phyloP scores from a whole-genome alignment of 2,113 vertebrate species.

The Sinocyclocheilus maitianheensis region DNA sequence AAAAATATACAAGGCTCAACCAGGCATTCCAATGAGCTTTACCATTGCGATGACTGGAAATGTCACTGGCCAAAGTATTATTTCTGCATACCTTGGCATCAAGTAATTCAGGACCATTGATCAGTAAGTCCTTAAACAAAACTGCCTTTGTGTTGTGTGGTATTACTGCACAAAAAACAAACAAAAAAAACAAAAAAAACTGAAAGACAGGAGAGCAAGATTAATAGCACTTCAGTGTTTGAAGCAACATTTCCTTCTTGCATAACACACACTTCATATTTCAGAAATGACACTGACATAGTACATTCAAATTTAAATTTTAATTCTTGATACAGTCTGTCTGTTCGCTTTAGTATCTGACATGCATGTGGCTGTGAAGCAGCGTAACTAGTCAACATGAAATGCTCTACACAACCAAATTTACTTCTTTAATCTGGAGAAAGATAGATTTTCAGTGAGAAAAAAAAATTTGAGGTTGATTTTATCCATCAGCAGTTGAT shows the following conservation, averaged over 20 bases:
- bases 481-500: neutral
- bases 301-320: neutral
- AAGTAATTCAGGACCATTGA: neutral
- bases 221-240: neutral
- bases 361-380: neutral
- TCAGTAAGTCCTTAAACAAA: neutral
- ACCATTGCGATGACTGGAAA: neutral
- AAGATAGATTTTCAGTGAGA: neutral
- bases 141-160: neutral
- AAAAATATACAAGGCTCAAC: neutral
- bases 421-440: neutral
- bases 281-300: neutral
- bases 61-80: neutral
- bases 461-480: neutral
- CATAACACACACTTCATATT: neutral
- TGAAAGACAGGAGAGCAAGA: neutral
- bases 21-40: neutral
- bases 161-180: neutral
- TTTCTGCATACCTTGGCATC: conserved; percentile 5
- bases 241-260: neutral
- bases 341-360: neutral
- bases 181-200: no score
- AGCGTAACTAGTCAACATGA: neutral
- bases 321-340: neutral
- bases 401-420: neutral